phyloP scores from a whole-genome alignment of 2,888 invertebrate species.

The Pachydiplax longipennis region DNA sequence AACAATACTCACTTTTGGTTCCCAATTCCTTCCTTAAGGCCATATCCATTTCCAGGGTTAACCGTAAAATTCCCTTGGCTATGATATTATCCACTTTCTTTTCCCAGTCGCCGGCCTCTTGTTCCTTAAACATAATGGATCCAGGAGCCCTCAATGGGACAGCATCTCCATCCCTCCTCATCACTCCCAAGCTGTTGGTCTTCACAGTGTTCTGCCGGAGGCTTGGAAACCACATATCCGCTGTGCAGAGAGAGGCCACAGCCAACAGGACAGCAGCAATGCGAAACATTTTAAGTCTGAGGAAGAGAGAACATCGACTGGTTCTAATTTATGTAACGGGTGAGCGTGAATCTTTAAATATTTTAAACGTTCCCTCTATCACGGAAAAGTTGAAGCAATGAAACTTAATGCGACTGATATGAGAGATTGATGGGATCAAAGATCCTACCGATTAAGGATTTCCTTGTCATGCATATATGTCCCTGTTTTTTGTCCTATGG shows the following conservation, averaged over 20 bases:
- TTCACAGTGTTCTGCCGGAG: background rate
- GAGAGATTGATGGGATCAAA: too few relatives aligned
- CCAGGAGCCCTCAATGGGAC: background rate
- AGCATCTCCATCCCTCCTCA: background rate
- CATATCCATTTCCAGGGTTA: constrained; percentile 8
- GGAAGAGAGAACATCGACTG: background rate
- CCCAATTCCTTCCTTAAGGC: background rate
- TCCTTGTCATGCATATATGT: too few relatives aligned
- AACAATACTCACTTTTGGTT: background rate
- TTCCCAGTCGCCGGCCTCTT: background rate
- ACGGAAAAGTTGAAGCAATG: too few relatives aligned
- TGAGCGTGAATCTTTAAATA: too few relatives aligned
- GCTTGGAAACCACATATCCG: constrained; percentile 24
- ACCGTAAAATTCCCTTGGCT: background rate
- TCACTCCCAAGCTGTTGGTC: background rate
- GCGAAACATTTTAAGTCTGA: background rate
- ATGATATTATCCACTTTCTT: constrained; percentile 14
- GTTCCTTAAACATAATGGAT: background rate
- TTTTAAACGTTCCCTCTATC: too few relatives aligned
- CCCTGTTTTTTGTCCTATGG: too few relatives aligned
- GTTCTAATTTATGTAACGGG: too few relatives aligned
- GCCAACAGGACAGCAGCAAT: background rate
- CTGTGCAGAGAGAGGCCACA: background rate
- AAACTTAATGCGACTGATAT: too few relatives aligned
- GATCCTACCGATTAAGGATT: too few relatives aligned